phyloP scores from a whole-genome alignment of 2,113 vertebrate species.

The Chaetodon auriga region DNA sequence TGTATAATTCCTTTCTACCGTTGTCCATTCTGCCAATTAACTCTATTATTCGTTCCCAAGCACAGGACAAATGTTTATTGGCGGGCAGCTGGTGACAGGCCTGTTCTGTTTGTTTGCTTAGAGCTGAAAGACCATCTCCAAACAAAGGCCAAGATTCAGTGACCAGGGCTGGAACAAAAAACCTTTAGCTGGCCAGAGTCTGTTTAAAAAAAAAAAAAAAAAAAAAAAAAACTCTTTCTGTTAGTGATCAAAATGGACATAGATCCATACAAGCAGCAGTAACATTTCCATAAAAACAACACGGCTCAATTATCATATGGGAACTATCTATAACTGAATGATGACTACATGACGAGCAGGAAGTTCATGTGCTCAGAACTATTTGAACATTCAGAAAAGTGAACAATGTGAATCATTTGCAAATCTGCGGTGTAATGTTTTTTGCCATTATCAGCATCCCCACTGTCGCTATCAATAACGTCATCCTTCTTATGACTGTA shows the following conservation, averaged over 20 bases:
- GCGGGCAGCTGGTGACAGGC: not conserved
- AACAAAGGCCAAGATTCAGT: not conserved
- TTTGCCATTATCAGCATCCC: not conserved
- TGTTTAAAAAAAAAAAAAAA: too few species aligned
- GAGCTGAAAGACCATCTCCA: constrained; percentile 3
- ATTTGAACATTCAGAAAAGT: not conserved
- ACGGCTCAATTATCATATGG: not conserved
- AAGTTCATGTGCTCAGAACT: not conserved
- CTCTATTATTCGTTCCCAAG: not conserved
- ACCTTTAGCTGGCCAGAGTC: too few species aligned
- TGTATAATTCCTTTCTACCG: not conserved
- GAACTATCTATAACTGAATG: not conserved
- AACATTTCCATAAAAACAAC: not conserved
- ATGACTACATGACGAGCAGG: not conserved
- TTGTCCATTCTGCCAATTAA: not conserved
- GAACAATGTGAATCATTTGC: not conserved
- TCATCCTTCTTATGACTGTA: not conserved
- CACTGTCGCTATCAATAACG: not conserved
- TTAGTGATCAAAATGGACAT: too few species aligned
- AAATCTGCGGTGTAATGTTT: not conserved
- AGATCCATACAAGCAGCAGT: not conserved
- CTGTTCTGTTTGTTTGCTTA: constrained; percentile 8
- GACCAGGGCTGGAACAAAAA: not conserved
- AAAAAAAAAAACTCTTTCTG: too few species aligned
- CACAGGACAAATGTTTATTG: not conserved